Evolutionary conservation across 2,797 vertebrate species (phyloP).

Genomic region (Acanthis flammea): DNA sequence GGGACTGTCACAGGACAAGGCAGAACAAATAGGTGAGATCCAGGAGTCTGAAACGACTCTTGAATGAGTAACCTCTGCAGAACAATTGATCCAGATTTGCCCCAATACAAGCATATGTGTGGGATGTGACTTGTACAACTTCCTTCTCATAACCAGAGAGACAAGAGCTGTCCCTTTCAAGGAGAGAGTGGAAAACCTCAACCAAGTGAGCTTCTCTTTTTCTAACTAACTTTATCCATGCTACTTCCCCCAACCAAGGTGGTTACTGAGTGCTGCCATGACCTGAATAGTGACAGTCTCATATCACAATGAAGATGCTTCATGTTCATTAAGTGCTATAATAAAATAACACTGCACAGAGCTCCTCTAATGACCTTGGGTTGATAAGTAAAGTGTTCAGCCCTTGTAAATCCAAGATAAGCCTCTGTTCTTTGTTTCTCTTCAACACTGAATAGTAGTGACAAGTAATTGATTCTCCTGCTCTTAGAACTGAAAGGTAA

Average conservation of each 20-base stretch:
- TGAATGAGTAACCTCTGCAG: not conserved
- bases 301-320: not conserved
- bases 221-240: not conserved
- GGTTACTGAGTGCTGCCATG: not conserved
- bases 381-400: not conserved
- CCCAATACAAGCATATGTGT: rapidly evolving
- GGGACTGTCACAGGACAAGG: not conserved
- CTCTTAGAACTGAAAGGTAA: not conserved
- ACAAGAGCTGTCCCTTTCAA: not conserved
- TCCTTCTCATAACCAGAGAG: not conserved
- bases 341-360: not conserved
- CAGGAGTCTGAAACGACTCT: not conserved
- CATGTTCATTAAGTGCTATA: not conserved
- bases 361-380: not conserved
- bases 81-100: not conserved
- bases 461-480: not conserved
- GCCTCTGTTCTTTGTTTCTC: not conserved
- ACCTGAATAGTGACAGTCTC: not conserved
- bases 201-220: not conserved
- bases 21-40: not conserved
- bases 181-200: not conserved
- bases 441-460: not conserved
- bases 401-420: slow-evolving; percentile 8
- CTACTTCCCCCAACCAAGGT: not conserved
- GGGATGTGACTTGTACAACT: not conserved